Evolutionary conservation across 2,113 vertebrate genomes (phyloP).

Genomic region (Jacana jacana): DNA sequence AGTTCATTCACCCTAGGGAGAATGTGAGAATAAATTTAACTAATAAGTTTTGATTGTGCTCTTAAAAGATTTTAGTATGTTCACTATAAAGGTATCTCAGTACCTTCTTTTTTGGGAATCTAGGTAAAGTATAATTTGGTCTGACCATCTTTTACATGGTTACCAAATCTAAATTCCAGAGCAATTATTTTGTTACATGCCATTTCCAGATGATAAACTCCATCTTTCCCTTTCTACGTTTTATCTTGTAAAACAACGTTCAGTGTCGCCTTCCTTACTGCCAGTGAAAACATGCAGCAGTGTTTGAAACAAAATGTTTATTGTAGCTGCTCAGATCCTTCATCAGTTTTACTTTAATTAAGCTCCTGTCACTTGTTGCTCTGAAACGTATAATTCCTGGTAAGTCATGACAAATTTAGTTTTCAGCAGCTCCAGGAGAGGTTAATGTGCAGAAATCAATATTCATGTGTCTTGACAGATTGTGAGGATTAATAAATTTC

Average conservation of each 20-base stretch:
- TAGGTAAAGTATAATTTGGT: neutral
- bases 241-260: neutral
- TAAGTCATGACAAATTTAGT: slow-evolving; percentile 27
- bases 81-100: neutral
- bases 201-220: neutral
- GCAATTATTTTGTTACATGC: neutral
- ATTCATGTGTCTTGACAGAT: slow-evolving; percentile 46
- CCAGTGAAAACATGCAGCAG: neutral
- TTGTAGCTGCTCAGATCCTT: neutral
- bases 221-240: neutral
- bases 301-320: neutral
- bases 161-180: neutral
- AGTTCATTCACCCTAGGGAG: neutral
- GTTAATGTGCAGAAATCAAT: slow-evolving; percentile 50
- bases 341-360: slow-evolving; percentile 38
- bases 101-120: neutral
- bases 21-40: neutral
- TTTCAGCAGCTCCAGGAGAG: slow-evolving; percentile 18
- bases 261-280: neutral
- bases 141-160: neutral
- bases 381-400: slow-evolving; percentile 8
- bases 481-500: slow-evolving; percentile 33
- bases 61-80: neutral
- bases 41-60: neutral
- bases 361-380: slow-evolving; percentile 24